Evolutionary conservation across 2,888 invertebrate species (phyloP).

Genomic region (Cyaniris semiargus): DNA sequence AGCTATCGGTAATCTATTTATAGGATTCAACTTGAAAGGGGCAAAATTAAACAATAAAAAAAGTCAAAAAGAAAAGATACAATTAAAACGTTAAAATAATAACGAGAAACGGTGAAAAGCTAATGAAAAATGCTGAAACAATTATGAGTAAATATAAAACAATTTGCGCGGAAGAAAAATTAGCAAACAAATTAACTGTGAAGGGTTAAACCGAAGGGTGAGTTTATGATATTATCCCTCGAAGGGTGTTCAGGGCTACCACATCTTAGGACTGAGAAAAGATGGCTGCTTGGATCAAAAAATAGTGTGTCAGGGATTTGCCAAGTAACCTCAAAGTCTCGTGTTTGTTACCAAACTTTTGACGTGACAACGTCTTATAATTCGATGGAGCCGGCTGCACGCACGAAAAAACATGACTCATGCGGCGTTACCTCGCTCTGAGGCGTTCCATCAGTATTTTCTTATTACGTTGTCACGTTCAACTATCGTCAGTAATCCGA

Average conservation of each 20-base stretch:
- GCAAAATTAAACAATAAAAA: background rate
- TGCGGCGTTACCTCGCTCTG: too few relatives aligned
- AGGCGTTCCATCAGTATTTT: too few relatives aligned
- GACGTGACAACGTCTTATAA: too few relatives aligned
- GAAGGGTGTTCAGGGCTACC: slow-evolving; percentile 23
- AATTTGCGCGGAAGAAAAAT: slow-evolving; percentile 57
- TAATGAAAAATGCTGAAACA: slow-evolving; percentile 6
- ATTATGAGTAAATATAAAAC: slow-evolving; percentile 39
- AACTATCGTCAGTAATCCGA: too few relatives aligned
- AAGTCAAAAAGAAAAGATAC: background rate
- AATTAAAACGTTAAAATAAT: slow-evolving; percentile 9
- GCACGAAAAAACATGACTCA: too few relatives aligned
- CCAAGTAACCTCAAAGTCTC: too few relatives aligned
- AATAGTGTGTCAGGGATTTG: too few relatives aligned
- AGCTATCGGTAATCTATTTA: too few relatives aligned
- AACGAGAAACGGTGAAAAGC: background rate
- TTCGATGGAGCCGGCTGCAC: too few relatives aligned
- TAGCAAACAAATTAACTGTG: slow-evolving; percentile 72
- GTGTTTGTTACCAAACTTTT: too few relatives aligned
- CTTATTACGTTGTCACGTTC: too few relatives aligned
- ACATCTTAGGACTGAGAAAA: background rate
- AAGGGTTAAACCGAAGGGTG: slow-evolving; percentile 62
- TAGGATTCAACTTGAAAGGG: too few relatives aligned
- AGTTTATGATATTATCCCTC: slow-evolving; percentile 63
- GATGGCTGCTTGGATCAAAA: background rate